phyloP scores from a whole-genome alignment of 2,113 vertebrate species.

The Meles meles region DNA sequence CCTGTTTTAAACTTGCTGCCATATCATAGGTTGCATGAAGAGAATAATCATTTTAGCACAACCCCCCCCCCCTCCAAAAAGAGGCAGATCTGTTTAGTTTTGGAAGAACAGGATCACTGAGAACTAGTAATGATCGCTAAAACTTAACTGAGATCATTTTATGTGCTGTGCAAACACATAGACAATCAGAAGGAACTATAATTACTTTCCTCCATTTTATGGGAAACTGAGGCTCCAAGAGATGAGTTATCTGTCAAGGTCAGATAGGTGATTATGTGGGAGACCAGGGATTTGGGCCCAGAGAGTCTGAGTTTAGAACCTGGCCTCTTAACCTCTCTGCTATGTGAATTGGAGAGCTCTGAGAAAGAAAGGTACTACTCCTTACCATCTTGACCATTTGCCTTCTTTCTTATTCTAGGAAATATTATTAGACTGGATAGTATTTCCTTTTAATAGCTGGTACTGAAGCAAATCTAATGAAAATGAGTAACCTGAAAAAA shows the following conservation, averaged over 20 bases:
- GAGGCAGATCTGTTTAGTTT: neutral
- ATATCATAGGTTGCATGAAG: neutral
- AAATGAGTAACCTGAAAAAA: slow-evolving; percentile 50
- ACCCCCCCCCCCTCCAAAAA: neutral
- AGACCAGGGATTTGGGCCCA: neutral
- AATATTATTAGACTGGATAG: neutral
- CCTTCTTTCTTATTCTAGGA: slow-evolving; percentile 35
- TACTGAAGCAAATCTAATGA: slow-evolving; percentile 41
- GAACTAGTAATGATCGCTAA: neutral
- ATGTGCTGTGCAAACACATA: neutral
- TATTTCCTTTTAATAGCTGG: slow-evolving; percentile 58
- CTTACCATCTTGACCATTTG: slow-evolving; percentile 50
- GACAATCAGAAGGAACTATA: neutral
- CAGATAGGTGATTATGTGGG: neutral
- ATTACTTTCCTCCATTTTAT: neutral
- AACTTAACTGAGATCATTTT: neutral
- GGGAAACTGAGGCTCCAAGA: neutral
- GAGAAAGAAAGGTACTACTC: slow-evolving; percentile 48
- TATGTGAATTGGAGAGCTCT: neutral
- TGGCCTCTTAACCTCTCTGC: neutral
- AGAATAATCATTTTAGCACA: neutral
- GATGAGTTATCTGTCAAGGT: neutral
- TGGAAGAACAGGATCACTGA: neutral
- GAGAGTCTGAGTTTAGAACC: neutral
- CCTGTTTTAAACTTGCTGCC: neutral